Evolutionary conservation across 2,888 invertebrate genomes (phyloP).

Genomic region (Tenthredo amoena): DNA sequence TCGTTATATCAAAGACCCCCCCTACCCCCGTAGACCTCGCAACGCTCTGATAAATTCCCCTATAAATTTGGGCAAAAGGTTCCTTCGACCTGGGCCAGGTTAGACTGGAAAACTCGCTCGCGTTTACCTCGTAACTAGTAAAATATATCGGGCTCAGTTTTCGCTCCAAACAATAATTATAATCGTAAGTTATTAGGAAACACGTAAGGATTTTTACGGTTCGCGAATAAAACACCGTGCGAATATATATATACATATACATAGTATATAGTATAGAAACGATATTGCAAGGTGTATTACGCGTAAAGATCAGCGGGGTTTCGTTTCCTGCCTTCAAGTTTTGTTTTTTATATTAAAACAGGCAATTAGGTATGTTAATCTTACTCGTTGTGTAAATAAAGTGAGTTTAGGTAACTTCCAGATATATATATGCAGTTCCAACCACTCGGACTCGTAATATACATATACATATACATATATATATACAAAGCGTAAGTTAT

Average conservation of each 20-base stretch:
- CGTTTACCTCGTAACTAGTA: no score
- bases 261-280: background rate
- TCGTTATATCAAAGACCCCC: conserved; percentile 23
- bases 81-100: background rate
- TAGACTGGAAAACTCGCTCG: no score
- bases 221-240: no score
- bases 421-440: background rate
- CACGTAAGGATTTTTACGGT: no score
- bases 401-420: conserved; percentile 17
- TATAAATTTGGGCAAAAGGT: conserved; percentile 18
- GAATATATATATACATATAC: no score
- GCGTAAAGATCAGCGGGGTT: conserved; percentile 11
- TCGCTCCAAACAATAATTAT: no score
- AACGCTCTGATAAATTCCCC: conserved; percentile 32
- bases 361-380: conserved; percentile 50
- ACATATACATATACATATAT: background rate
- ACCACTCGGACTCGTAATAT: background rate
- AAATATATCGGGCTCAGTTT: no score
- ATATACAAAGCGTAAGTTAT: conserved; percentile 63
- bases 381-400: conserved; percentile 31
- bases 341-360: conserved; percentile 21
- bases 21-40: background rate
- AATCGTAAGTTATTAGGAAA: no score
- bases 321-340: conserved; percentile 15
- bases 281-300: background rate